Evolutionary conservation across 2,888 invertebrate genomes (phyloP), one percentile per base, ranked within the genome.

Genomic region (Xestia xanthographa): DNA sequence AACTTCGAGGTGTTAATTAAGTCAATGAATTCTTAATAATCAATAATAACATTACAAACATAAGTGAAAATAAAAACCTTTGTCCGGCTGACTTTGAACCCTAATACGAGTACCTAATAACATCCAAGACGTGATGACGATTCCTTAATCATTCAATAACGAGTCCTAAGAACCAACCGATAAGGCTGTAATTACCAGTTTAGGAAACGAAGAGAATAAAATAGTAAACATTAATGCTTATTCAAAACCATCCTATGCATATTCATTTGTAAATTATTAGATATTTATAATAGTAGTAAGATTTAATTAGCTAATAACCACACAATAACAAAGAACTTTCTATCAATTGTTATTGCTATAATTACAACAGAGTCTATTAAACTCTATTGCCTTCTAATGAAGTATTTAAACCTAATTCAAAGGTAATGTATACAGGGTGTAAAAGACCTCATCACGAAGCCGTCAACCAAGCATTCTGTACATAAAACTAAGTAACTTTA

Each of bases 371-470:
- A n/a, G 41, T 17, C 9, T 63, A 63, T 9, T 63, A 69, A 71
- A 70, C 9, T 34, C n/a, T 62, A 68, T 72, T 68, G 26, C 45
- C 0, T 41, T 69, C 17, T 68, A 71, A 83, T 82, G 38, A 78
- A 65, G 66, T 77, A 72, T 62, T 66, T 53, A 72, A 72, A 53
- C 11, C 34, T 17, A 48, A n/a, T 26, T 29, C 1, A 43, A 63
- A 70, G 14, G 0, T 63, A 77, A 69, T 63, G 43, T 45, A 34
- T 34, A n/a, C n/a, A n/a, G n/a, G n/a, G n/a, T n/a, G n/a, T n/a
- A n/a, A n/a, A n/a, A n/a, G n/a, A n/a, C n/a, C n/a, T n/a, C n/a
- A n/a, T n/a, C n/a, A n/a, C n/a, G n/a, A n/a, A n/a, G n/a, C n/a
- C n/a, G n/a, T n/a, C n/a, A n/a, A n/a, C n/a, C n/a, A n/a, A n/a